Percentiles rank a stretch among this genome's conserved stretches.
Conservation (phyloP, 2,888 invertebrate genomes). For the Drosophila nigritarsus region DNA sequence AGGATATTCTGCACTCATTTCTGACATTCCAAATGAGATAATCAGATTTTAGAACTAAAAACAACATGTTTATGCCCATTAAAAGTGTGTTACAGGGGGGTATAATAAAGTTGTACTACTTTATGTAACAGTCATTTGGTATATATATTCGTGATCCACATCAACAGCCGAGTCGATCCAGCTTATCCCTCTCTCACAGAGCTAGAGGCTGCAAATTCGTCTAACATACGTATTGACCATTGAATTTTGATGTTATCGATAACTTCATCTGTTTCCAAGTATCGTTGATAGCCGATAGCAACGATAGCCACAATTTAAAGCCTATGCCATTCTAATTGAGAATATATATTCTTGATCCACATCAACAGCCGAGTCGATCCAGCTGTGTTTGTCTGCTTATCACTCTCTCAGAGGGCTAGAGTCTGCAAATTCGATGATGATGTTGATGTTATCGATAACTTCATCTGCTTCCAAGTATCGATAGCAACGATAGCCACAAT, state of each 20-base stretch:
- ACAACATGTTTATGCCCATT: background rate
- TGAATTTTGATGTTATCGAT: too few species aligned
- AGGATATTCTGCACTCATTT: background rate
- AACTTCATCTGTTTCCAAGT: too few species aligned
- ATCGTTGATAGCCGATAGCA: too few species aligned
- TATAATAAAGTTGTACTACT: background rate
- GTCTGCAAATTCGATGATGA: too few species aligned
- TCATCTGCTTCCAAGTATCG: background rate
- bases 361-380: background rate
- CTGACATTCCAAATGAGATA: background rate
- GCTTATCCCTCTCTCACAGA: too few species aligned
- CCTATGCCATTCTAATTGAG: too few species aligned
- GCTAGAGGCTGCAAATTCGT: too few species aligned
- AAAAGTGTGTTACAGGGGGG: background rate
- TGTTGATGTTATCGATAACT: background rate
- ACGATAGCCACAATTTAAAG: too few species aligned
- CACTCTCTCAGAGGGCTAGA: too few species aligned
- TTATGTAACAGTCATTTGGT: background rate
- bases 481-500: background rate
- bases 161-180: too few species aligned
- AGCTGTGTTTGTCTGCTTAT: background rate
- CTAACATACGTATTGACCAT: too few species aligned
- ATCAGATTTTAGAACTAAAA: background rate
- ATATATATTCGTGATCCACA: background rate
- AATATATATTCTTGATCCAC: background rate